Evolutionary conservation across 2,113 vertebrate genomes (phyloP).

Genomic region (Gadus chalcogrammus): DNA sequence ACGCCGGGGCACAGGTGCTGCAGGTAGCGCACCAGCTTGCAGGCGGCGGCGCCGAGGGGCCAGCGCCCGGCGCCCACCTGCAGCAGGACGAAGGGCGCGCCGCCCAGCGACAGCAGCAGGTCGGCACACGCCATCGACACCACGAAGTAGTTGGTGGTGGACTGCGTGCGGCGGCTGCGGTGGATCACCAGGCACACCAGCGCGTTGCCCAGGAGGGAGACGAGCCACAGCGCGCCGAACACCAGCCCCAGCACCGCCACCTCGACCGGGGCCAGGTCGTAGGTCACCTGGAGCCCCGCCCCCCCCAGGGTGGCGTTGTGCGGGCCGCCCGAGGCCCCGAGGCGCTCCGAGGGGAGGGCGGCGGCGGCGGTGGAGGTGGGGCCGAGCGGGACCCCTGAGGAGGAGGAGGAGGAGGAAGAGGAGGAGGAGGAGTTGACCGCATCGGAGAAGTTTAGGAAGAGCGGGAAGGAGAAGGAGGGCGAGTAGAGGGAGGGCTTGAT

Average conservation of each 20-base stretch:
- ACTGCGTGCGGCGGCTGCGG: constrained; percentile 87
- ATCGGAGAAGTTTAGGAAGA: constrained; percentile 72
- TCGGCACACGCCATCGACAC: constrained; percentile 91
- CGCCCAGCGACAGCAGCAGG: constrained; percentile 78
- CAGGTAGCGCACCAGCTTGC: constrained; percentile 79
- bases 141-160: constrained; percentile 93
- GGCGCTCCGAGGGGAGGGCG: constrained; percentile 29
- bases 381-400: not conserved
- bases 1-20: constrained; percentile 86
- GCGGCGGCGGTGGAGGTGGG: constrained; percentile 37
- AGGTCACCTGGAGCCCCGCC: constrained; percentile 16
- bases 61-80: constrained; percentile 80
- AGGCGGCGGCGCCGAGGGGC: constrained; percentile 72
- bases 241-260: constrained; percentile 71
- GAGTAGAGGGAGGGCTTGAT: constrained; percentile 54
- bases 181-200: constrained; percentile 90
- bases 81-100: constrained; percentile 78
- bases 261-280: constrained; percentile 67
- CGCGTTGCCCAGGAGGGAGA: constrained; percentile 85
- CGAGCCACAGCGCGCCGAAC: constrained; percentile 80
- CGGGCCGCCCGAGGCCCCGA: constrained; percentile 24
- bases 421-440: constrained; percentile 38
- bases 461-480: constrained; percentile 54
- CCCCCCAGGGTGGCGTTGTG: constrained; percentile 56
- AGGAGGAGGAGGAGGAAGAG: constrained; percentile 22